phyloP scores from a whole-genome alignment of 2,797 vertebrate genomes.

The Anisognathus igniventris region DNA sequence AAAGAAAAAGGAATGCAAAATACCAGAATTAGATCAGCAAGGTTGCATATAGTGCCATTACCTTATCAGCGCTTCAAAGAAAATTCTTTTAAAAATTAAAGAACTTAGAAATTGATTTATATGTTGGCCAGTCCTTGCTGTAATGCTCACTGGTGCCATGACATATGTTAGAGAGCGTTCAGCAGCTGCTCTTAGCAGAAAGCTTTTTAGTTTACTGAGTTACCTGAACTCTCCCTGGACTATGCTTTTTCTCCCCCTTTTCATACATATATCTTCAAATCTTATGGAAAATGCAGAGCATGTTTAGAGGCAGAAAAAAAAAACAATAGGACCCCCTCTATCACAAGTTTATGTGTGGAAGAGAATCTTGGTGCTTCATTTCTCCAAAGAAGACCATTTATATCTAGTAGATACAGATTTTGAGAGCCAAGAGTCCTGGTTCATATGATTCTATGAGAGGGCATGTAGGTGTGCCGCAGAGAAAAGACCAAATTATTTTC shows the following conservation, averaged over 20 bases:
- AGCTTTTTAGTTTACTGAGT: not conserved
- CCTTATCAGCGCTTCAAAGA: not conserved
- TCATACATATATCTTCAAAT: not conserved
- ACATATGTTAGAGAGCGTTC: not conserved
- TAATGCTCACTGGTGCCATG: not conserved
- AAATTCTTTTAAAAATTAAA: not conserved
- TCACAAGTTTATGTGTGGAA: not conserved
- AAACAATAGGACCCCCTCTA: not conserved
- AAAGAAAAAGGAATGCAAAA: not conserved
- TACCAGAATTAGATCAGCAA: not conserved
- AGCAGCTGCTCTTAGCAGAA: not conserved
- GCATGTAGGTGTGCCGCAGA: not conserved
- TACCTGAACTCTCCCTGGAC: not conserved
- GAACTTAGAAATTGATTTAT: not conserved
- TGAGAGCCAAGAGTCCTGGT: not conserved
- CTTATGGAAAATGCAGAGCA: not conserved
- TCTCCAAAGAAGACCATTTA: not conserved
- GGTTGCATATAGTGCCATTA: not conserved
- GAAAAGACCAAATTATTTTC: not conserved
- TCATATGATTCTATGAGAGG: not conserved
- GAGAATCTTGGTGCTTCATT: not conserved
- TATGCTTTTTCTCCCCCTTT: not conserved
- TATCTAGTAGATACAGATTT: not conserved
- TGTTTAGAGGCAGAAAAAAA: not conserved
- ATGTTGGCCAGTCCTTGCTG: not conserved